These are phyloP conservation scores for Fopius arisanus DNA, from an alignment of 1,140 invertebrate genomes.

Conservation along the genomic window DNA sequence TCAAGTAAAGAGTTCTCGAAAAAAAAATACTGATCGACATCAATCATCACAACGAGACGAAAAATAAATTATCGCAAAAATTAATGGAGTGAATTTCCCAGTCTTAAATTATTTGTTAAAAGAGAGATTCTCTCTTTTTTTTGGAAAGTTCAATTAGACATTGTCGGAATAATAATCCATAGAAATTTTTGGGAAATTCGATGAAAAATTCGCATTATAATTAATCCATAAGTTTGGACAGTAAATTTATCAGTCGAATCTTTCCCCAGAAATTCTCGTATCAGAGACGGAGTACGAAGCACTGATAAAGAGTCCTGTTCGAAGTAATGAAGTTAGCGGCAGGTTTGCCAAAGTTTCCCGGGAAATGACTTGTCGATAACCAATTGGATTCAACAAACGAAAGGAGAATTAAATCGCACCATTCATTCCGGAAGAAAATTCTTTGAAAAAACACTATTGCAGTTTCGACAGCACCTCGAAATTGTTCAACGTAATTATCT, in stretches of 20 bases:
- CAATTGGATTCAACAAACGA: conserved; percentile 4
- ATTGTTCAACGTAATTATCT: no score
- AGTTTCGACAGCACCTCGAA: not conserved
- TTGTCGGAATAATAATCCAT: no score
- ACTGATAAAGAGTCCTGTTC: conserved; percentile 11
- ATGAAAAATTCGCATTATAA: not conserved
- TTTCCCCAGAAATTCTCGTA: not conserved
- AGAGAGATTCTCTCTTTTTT: no score
- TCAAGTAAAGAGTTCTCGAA: not conserved
- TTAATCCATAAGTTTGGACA: not conserved
- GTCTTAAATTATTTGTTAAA: no score
- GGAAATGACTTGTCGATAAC: conserved; percentile 8
- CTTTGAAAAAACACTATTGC: not conserved
- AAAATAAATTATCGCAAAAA: no score
- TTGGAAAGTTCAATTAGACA: not conserved
- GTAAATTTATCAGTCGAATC: not conserved
- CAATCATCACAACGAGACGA: no score
- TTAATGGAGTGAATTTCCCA: no score
- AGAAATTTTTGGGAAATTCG: not conserved
- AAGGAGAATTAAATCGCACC: not conserved
- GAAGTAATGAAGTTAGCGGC: conserved; percentile 1
- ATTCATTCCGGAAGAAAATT: not conserved
- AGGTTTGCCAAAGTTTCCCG: not conserved
- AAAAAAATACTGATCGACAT: no score
- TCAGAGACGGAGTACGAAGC: not conserved